These are phyloP conservation scores for Globodera ellingtonae DNA, from an alignment of 1,140 invertebrate genomes.

Conservation along the genomic window DNA sequence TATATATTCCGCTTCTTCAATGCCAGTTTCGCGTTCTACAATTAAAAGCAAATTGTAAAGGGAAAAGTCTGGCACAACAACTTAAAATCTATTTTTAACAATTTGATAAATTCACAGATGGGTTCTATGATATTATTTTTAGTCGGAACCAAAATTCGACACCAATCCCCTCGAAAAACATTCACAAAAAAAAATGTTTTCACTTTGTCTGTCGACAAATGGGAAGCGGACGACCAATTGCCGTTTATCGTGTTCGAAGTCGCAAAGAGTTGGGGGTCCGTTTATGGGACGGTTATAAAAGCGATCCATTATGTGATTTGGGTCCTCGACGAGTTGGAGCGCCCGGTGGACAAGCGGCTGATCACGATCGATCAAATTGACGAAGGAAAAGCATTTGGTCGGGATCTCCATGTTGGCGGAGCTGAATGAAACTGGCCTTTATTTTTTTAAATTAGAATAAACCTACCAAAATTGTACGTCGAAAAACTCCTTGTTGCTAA, in stretches of 20 bases:
- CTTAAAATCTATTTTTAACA: constrained; percentile 1
- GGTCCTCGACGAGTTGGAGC: constrained; percentile 4
- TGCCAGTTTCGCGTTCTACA: constrained; percentile 17
- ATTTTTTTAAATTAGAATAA: not conserved
- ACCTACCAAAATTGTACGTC: constrained; percentile 32
- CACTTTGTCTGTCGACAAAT: constrained; percentile 33
- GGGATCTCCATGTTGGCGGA: constrained; percentile 35
- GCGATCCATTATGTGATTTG: constrained; percentile 27
- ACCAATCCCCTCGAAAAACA: too few relatives aligned
- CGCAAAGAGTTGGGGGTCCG: constrained; percentile 29
- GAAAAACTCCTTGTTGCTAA: constrained; percentile 31
- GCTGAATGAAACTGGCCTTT: constrained; percentile 1
- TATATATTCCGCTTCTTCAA: constrained; percentile 25
- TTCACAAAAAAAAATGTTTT: not conserved
- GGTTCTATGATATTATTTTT: too few relatives aligned
- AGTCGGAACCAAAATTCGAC: too few relatives aligned
- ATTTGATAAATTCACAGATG: too few relatives aligned
- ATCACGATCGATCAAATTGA: constrained; percentile 31
- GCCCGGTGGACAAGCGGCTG: constrained; percentile 23
- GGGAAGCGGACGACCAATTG: constrained; percentile 37
- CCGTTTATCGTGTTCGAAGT: constrained; percentile 38
- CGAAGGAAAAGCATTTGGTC: constrained; percentile 31
- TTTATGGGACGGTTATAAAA: constrained; percentile 23
- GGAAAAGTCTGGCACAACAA: not conserved
- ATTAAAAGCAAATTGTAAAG: constrained; percentile 14